These are phyloP conservation scores for Cinara cedri DNA, from an alignment of 2,888 invertebrate species.

Conservation along the genomic window DNA sequence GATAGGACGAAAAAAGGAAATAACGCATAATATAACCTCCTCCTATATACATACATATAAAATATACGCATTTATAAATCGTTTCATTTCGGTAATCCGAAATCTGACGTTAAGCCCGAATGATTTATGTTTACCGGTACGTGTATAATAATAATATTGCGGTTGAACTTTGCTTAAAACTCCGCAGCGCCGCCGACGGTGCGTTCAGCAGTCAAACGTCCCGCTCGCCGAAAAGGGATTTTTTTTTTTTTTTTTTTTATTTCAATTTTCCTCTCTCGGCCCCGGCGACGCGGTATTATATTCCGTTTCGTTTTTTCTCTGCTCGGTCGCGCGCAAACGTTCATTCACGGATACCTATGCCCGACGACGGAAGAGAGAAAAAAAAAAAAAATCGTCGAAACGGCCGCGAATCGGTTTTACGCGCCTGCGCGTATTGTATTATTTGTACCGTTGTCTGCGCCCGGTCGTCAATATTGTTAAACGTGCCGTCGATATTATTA, in stretches of 20 bases:
- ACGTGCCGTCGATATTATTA: too few relatives aligned
- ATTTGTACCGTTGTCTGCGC: too few relatives aligned
- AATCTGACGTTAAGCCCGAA: slow-evolving; percentile 56
- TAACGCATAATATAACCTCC: slow-evolving; percentile 50
- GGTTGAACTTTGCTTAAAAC: slow-evolving; percentile 54
- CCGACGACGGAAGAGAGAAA: too few relatives aligned
- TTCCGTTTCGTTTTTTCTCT: slow-evolving; percentile 18
- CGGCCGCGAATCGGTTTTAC: not conserved
- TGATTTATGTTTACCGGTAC: slow-evolving; percentile 57
- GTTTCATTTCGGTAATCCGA: slow-evolving; percentile 57
- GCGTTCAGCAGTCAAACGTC: slow-evolving; percentile 57
- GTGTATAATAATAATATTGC: slow-evolving; percentile 53
- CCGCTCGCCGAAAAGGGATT: slow-evolving; percentile 44
- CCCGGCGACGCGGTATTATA: too few relatives aligned
- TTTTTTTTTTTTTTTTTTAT: too few relatives aligned
- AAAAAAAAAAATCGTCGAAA: not conserved
- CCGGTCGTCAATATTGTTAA: too few relatives aligned
- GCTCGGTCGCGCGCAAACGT: slow-evolving; percentile 22
- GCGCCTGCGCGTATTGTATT: too few relatives aligned
- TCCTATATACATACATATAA: slow-evolving; percentile 15
- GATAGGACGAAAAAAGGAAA: slow-evolving; percentile 41
- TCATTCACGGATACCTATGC: not conserved
- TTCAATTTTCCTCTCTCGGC: slow-evolving; percentile 49
- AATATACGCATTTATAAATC: slow-evolving; percentile 53
- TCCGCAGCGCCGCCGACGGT: not conserved